Conservation (phyloP, 2,113 vertebrate species). For the Lota lota region DNA sequence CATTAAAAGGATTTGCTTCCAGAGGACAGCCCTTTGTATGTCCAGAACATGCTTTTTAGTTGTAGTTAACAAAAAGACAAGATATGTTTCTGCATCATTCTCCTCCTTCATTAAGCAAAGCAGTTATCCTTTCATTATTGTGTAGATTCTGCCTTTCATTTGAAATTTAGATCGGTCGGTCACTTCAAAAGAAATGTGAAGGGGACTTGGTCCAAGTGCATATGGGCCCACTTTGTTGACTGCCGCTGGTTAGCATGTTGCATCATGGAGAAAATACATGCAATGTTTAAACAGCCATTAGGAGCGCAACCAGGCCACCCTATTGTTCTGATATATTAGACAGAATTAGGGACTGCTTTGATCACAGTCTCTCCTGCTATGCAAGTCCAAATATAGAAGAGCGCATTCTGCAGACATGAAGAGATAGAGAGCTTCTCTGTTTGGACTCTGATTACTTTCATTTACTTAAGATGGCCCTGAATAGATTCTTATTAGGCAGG, state of each 20-base stretch:
- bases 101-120: constrained; percentile 76
- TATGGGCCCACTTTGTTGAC: constrained; percentile 78
- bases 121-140: constrained; percentile 84
- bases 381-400: constrained; percentile 70
- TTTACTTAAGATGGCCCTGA: constrained; percentile 46
- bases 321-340: constrained; percentile 76
- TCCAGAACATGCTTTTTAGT: constrained; percentile 67
- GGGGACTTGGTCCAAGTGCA: constrained; percentile 81
- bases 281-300: constrained; percentile 85
- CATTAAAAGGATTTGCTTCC: constrained; percentile 48
- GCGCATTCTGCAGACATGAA: constrained; percentile 66
- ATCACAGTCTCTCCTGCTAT: constrained; percentile 74
- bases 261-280: constrained; percentile 81
- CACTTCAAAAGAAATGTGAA: constrained; percentile 92
- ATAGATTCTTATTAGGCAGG: constrained; percentile 16
- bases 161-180: constrained; percentile 93
- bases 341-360: constrained; percentile 76
- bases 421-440: constrained; percentile 50
- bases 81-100: constrained; percentile 71
- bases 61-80: constrained; percentile 66
- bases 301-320: constrained; percentile 67
- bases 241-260: constrained; percentile 90
- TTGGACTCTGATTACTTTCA: constrained; percentile 48
- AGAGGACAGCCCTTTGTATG: constrained; percentile 53
- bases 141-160: constrained; percentile 88